A percentile compares a stretch with the other conserved stretches of the same genome.
Evolutionary conservation across 2,113 vertebrate genomes (phyloP).

Genomic region (Sphyrna mokarran): DNA sequence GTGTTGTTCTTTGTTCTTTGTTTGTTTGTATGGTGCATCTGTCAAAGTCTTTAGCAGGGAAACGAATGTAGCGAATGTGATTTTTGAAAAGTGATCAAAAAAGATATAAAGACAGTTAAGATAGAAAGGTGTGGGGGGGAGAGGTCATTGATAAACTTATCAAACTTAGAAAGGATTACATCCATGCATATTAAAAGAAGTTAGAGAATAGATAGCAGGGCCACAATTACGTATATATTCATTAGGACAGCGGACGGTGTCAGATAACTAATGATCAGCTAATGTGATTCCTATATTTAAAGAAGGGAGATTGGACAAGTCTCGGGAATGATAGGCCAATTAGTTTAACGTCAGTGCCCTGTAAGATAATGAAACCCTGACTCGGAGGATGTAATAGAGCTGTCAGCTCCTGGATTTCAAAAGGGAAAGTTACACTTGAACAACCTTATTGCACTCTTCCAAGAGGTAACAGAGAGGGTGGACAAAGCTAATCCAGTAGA

Average conservation of each 20-base stretch:
- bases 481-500: background rate
- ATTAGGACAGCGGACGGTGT: background rate
- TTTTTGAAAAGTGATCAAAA: background rate
- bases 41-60: background rate
- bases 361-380: background rate
- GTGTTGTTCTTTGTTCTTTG: no score
- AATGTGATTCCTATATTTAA: conserved; percentile 12
- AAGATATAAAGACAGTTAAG: background rate
- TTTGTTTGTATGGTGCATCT: no score
- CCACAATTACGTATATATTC: background rate
- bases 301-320: background rate
- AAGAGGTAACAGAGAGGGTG: background rate
- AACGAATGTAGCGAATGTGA: background rate
- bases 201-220: background rate
- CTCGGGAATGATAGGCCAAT: background rate
- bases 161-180: background rate
- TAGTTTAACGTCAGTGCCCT: background rate
- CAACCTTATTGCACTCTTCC: background rate
- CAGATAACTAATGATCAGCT: background rate
- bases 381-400: background rate
- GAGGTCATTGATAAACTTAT: background rate
- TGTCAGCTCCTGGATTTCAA: background rate
- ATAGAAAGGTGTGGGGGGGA: background rate
- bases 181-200: background rate
- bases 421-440: background rate